These are phyloP conservation scores for Strigamia transsilvanica DNA, from an alignment of 2,888 invertebrate species.

Conservation along the genomic window DNA sequence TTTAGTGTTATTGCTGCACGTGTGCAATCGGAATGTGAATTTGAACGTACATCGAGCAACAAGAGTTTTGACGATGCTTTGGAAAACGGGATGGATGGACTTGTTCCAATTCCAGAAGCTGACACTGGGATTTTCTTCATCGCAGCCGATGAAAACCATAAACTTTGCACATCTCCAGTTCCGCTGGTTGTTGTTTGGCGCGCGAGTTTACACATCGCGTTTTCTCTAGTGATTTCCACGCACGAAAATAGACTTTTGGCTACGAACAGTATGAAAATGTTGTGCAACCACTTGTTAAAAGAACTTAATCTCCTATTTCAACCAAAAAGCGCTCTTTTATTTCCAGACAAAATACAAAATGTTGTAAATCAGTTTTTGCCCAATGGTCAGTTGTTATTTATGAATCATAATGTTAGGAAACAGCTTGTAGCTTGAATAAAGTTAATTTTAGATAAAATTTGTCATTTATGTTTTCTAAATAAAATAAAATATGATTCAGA, in stretches of 20 bases:
- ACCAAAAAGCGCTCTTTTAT: conserved; percentile 48
- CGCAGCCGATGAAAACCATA: background rate
- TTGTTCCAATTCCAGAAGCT: background rate
- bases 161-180: background rate
- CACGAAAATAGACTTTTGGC: conserved; percentile 54
- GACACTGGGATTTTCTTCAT: conserved; percentile 41
- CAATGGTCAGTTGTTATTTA: conserved; percentile 54
- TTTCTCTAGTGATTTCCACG: conserved; percentile 42
- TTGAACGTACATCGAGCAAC: conserved; percentile 2
- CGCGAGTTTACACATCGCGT: background rate
- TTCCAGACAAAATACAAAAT: conserved; percentile 41
- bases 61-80: conserved; percentile 16
- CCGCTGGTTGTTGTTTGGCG: conserved; percentile 51
- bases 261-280: background rate
- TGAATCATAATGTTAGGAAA: conserved; percentile 49
- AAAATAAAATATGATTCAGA: background rate
- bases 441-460: background rate
- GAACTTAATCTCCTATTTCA: conserved; percentile 1
- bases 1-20: conserved; percentile 35
- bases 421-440: conserved; percentile 46
- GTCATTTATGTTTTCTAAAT: no score
- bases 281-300: conserved; percentile 34
- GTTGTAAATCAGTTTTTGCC: conserved; percentile 51
- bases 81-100: background rate
- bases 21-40: conserved; percentile 50